Conservation (phyloP, 2,888 invertebrate species). For the Peribatodes rhomboidaria region DNA sequence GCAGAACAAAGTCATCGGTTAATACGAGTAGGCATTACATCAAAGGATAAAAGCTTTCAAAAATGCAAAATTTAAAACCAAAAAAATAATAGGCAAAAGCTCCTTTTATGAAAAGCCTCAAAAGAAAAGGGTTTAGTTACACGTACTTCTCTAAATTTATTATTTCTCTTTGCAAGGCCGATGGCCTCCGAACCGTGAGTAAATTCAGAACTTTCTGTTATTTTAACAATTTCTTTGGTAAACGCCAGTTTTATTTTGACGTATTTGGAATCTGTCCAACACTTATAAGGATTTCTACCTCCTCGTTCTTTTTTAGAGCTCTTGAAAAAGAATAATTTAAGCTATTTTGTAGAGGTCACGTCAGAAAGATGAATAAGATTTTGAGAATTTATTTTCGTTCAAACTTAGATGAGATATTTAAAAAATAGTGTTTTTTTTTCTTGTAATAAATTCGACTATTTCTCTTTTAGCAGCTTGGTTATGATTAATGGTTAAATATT, state of each 20-base stretch:
- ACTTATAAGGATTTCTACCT: neutral
- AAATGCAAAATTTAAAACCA: slow-evolving; percentile 11
- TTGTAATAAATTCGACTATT: too few relatives aligned
- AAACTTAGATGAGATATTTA: too few relatives aligned
- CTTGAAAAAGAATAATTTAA: neutral
- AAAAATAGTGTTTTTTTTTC: too few relatives aligned
- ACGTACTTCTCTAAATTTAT: slow-evolving; percentile 28
- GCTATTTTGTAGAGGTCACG: too few relatives aligned
- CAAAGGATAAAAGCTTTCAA: neutral
- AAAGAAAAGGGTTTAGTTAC: slow-evolving; percentile 25
- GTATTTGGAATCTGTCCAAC: neutral
- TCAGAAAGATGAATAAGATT: too few relatives aligned
- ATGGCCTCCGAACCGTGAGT: neutral
- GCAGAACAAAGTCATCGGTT: too few relatives aligned
- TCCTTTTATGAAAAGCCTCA: slow-evolving; percentile 12
- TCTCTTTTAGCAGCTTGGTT: too few relatives aligned
- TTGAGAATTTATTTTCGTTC: too few relatives aligned
- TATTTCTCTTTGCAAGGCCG: slow-evolving; percentile 12
- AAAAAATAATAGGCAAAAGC: slow-evolving; percentile 15
- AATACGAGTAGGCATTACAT: neutral
- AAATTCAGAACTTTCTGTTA: slow-evolving; percentile 17
- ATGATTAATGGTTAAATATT: too few relatives aligned
- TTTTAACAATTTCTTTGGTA: slow-evolving; percentile 3
- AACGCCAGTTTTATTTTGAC: neutral
- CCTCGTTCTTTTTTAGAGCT: neutral